phyloP scores from a whole-genome alignment of 2,797 vertebrate genomes.

The Sternotherus odoratus region DNA sequence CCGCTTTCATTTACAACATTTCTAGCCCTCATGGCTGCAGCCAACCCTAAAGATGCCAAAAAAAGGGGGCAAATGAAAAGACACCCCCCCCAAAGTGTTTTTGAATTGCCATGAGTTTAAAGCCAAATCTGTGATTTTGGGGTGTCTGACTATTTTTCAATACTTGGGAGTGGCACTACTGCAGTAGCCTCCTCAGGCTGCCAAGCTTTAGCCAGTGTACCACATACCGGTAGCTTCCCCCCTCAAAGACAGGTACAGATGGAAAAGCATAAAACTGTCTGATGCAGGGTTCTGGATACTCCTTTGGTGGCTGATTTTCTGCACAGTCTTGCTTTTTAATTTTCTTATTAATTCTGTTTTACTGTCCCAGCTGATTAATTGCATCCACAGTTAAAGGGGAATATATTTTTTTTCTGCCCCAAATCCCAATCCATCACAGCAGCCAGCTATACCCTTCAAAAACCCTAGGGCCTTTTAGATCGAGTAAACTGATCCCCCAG shows the following conservation, averaged over 20 bases:
- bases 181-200: not conserved
- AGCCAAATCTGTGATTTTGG: not conserved
- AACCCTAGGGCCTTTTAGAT: not conserved
- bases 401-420: not conserved
- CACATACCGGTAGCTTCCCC: not conserved
- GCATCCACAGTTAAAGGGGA: not conserved
- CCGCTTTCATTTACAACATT: not conserved
- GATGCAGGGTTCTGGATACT: not conserved
- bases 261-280: not conserved
- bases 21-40: not conserved
- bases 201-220: not conserved
- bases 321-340: not conserved
- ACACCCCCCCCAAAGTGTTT: not conserved
- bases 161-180: not conserved
- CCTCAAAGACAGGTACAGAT: not conserved
- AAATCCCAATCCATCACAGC: not conserved
- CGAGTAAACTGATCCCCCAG: not conserved
- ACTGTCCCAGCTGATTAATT: not conserved
- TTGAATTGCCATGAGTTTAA: not conserved
- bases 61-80: not conserved
- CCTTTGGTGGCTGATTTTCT: not conserved
- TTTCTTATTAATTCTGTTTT: not conserved
- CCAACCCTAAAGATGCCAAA: not conserved
- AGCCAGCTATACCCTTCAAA: not conserved
- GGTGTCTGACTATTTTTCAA: not conserved